phyloP scores from a whole-genome alignment of 2,113 vertebrate species.

The Hepsetus odoe region DNA sequence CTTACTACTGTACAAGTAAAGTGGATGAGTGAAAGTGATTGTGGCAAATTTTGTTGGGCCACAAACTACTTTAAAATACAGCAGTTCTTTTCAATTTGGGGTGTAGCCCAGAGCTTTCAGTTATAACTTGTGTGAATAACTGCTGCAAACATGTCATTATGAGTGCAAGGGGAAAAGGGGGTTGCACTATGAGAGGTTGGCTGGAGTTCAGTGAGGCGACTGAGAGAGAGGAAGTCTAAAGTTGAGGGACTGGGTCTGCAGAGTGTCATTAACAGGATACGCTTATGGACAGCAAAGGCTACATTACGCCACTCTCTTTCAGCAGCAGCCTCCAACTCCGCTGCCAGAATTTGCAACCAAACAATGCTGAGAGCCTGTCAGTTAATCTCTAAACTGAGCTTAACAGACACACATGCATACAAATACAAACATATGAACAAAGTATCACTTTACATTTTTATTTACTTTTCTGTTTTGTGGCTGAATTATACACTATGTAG shows the following conservation, averaged over 20 bases:
- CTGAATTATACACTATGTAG: too few species aligned
- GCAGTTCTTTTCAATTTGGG: not conserved
- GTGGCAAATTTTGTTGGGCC: not conserved
- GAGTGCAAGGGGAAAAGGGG: not conserved
- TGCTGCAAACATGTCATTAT: not conserved
- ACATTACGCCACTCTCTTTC: constrained; percentile 51
- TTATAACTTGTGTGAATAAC: not conserved
- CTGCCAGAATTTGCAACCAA: constrained; percentile 34
- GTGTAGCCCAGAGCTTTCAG: not conserved
- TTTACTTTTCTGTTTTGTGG: too few species aligned
- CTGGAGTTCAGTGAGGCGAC: constrained; percentile 20
- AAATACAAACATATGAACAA: too few species aligned
- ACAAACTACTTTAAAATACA: not conserved
- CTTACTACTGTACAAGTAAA: not conserved
- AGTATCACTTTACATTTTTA: too few species aligned
- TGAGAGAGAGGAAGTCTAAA: constrained; percentile 55
- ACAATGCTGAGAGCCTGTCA: constrained; percentile 46
- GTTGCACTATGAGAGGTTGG: not conserved
- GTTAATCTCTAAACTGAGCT: constrained; percentile 39
- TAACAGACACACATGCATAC: too few species aligned
- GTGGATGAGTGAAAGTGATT: not conserved
- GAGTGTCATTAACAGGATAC: constrained; percentile 70
- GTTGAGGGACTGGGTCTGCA: constrained; percentile 59
- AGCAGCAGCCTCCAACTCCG: constrained; percentile 17
- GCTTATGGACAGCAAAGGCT: constrained; percentile 63